Evolutionary conservation across 2,888 invertebrate species (phyloP).

Genomic region (Himalopsyche anomala): DNA sequence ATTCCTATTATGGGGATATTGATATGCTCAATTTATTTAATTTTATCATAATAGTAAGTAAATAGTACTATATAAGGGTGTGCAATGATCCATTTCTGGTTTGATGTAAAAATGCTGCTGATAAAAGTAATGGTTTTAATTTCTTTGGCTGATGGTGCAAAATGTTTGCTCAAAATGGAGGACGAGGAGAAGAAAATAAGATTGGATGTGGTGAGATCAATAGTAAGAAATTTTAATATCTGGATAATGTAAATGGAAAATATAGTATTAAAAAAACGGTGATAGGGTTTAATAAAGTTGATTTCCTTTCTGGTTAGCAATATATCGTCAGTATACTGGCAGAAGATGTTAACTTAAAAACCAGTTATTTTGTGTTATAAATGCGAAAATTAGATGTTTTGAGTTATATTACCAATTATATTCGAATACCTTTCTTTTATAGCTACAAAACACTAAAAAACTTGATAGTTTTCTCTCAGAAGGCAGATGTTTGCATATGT

Average conservation of each 20-base stretch:
- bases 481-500: no score
- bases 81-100: neutral
- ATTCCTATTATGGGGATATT: neutral
- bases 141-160: neutral
- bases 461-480: no score
- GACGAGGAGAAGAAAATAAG: neutral
- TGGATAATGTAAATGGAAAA: neutral
- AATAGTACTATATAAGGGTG: neutral
- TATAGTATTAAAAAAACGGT: no score
- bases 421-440: no score
- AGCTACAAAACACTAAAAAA: no score
- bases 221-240: neutral
- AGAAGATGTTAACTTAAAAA: no score
- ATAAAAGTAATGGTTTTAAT: neutral
- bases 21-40: neutral
- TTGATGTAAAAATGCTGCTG: neutral
- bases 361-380: no score
- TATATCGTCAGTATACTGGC: no score
- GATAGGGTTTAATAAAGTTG: no score
- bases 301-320: no score
- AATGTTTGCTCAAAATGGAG: neutral
- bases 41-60: neutral
- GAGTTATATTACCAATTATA: no score
- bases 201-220: neutral
- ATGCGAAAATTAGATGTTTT: no score